A percentile compares a stretch with the other conserved stretches of the same genome.
Conservation (phyloP, 2,113 vertebrate genomes). For the Butastur rufipennis region DNA sequence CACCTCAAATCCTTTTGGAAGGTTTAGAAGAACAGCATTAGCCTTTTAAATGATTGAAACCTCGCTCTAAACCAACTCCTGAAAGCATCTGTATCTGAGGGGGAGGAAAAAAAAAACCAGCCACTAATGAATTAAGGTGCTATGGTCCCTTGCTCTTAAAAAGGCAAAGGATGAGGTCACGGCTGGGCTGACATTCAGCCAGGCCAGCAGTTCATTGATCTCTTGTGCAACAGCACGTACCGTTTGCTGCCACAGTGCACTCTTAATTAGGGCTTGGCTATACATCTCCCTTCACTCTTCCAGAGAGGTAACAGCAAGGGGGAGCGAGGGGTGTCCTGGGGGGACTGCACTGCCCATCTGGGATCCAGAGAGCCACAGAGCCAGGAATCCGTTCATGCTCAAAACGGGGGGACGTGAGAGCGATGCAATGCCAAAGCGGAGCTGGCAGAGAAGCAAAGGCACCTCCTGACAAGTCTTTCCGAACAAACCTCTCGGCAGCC, state of each 20-base stretch:
- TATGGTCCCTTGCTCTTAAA: background rate
- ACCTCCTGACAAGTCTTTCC: background rate
- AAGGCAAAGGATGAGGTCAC: background rate
- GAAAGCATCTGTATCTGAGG: background rate
- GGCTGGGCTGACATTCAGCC: background rate
- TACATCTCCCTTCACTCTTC: background rate
- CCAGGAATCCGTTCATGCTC: background rate
- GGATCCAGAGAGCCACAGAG: background rate
- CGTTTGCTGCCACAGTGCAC: background rate
- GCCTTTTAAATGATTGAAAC: background rate
- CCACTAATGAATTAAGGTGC: background rate
- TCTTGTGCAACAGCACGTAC: background rate
- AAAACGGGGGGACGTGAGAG: rapidly evolving
- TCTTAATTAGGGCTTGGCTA: background rate
- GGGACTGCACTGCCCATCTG: background rate
- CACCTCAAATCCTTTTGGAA: rapidly evolving
- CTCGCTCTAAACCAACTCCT: rapidly evolving
- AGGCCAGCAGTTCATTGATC: background rate
- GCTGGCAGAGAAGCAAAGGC: background rate
- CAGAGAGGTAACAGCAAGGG: background rate
- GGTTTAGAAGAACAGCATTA: background rate
- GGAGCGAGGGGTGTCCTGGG: background rate
- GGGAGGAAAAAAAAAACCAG: background rate
- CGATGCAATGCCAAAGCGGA: background rate
- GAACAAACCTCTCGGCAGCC: background rate